phyloP scores from a whole-genome alignment of 2,113 vertebrate genomes.

The Semnornis frantzii region DNA sequence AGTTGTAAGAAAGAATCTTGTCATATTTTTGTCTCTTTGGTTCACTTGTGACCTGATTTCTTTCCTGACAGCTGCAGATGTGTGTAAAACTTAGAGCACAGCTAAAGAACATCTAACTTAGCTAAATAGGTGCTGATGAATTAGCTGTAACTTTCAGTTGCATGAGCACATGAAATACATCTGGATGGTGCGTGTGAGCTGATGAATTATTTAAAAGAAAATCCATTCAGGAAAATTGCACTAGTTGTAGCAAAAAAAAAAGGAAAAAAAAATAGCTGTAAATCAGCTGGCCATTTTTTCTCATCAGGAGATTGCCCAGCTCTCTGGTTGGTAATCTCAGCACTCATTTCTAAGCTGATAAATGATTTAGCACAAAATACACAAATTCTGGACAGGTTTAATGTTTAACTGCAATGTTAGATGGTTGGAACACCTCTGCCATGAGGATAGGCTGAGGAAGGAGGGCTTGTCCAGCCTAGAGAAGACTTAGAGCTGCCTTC shows the following conservation, averaged over 20 bases:
- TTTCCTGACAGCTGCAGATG: not conserved
- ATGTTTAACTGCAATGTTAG: not conserved
- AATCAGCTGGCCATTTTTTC: not conserved
- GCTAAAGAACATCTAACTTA: not conserved
- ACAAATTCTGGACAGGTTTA: not conserved
- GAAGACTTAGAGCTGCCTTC: too few relatives aligned
- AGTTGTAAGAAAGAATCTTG: not conserved
- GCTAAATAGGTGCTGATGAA: not conserved
- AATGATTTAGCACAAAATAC: not conserved
- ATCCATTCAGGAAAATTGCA: not conserved
- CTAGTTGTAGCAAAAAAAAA: not conserved
- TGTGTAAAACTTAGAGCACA: not conserved
- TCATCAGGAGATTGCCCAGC: not conserved
- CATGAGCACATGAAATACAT: not conserved
- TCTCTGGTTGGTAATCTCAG: not conserved
- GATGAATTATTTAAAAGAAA: not conserved
- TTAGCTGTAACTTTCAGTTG: not conserved
- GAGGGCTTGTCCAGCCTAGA: too few relatives aligned
- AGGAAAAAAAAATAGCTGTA: not conserved
- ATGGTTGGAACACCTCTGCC: too few relatives aligned
- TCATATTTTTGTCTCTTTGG: not conserved
- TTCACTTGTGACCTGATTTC: not conserved
- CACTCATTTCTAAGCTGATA: not conserved
- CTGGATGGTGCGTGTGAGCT: not conserved
- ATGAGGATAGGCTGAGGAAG: too few relatives aligned